Percentiles rank a stretch among this genome's conserved stretches.
These are phyloP conservation scores for Aphaenogaster floridana DNA, from an alignment of 1,140 invertebrate genomes.

Conservation along the genomic window DNA sequence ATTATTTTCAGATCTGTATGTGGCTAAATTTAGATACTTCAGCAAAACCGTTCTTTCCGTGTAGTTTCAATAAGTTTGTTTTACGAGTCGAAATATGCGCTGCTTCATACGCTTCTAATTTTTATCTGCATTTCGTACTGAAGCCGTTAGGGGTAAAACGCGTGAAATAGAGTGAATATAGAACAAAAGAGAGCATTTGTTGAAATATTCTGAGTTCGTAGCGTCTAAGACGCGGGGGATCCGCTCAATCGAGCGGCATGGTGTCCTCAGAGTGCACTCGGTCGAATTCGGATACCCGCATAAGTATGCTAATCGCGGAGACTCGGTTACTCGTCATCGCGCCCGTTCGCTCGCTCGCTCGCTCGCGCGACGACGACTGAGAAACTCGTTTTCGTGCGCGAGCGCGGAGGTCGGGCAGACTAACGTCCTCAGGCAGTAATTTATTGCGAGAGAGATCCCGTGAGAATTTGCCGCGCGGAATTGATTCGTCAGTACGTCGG, in stretches of 20 bases:
- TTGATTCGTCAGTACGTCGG: constrained; percentile 26
- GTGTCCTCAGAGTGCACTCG: constrained; percentile 41
- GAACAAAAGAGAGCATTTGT: background rate
- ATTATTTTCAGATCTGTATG: too few species aligned
- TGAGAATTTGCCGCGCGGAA: constrained; percentile 64
- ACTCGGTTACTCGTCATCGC: constrained; percentile 67
- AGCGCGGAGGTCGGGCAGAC: constrained; percentile 68
- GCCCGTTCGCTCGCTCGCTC: background rate
- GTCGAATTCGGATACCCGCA: constrained; percentile 72
- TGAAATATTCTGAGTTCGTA: background rate
- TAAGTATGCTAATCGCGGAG: constrained; percentile 70
- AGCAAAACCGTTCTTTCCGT: too few species aligned
- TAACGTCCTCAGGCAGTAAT: constrained; percentile 52
- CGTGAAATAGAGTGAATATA: background rate
- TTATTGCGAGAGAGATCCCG: constrained; percentile 46
- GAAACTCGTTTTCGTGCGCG: constrained; percentile 66
- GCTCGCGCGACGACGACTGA: constrained; percentile 42
- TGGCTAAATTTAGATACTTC: too few species aligned
- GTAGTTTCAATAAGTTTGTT: background rate
- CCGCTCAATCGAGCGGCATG: constrained; percentile 55
- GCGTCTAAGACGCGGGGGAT: constrained; percentile 20
- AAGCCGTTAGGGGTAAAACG: background rate
- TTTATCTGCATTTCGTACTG: background rate
- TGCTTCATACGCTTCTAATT: background rate
- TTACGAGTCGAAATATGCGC: background rate